Percentiles rank a stretch among this genome's conserved stretches.
Conservation (phyloP, 2,113 vertebrate species). For the Microtus ochrogaster region DNA sequence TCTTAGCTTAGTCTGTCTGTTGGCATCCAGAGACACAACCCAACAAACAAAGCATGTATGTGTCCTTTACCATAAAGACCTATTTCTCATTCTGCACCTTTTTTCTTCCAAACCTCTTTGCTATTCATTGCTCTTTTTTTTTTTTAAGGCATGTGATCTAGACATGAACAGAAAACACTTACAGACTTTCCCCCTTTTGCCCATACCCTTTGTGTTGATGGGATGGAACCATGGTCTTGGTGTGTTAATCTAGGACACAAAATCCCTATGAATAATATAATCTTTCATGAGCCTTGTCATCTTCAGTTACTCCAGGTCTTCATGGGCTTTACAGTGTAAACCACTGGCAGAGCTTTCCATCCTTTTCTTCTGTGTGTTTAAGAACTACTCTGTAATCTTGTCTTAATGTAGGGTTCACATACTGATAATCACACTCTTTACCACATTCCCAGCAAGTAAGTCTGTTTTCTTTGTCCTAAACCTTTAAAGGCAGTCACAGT, state of each 20-base stretch:
- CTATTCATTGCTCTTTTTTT: neutral
- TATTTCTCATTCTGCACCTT: neutral
- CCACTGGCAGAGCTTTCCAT: neutral
- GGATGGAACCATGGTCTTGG: neutral
- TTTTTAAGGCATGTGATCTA: neutral
- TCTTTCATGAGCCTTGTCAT: neutral
- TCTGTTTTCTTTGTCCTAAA: neutral
- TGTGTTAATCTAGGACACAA: neutral
- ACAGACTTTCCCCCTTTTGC: too few relatives aligned
- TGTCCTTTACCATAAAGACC: neutral
- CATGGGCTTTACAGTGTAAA: fast-evolving
- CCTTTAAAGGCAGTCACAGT: neutral
- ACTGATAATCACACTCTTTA: too few relatives aligned
- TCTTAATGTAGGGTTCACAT: neutral
- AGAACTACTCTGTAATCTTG: neutral
- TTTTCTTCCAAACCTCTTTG: neutral
- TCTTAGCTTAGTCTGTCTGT: neutral
- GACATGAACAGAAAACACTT: neutral
- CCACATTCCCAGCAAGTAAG: neutral
- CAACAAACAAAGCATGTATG: neutral
- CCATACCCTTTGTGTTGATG: fast-evolving
- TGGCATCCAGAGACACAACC: slow-evolving; percentile 1
- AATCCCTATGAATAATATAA: neutral
- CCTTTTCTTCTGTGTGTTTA: neutral
- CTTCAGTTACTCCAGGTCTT: neutral